Base-by-base conservation (phyloP, 2,888 invertebrate genomes). In the Stramonita haemastoma region DNA sequence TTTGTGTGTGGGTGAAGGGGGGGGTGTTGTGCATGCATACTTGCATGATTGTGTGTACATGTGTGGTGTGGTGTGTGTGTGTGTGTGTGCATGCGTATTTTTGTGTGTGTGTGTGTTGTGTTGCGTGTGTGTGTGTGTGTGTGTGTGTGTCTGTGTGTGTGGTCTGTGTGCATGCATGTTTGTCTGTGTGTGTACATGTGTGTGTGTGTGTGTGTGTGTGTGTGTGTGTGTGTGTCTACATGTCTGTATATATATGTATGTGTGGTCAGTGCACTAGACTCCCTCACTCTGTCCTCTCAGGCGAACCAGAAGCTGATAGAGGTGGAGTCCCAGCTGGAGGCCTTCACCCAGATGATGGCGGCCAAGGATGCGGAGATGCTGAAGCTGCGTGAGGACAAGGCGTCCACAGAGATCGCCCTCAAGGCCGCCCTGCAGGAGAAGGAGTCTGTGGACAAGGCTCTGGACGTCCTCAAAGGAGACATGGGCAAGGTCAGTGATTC, bases 371-470 rank as follows among this genome's bases (percentile, higher is more conserved):
- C 94, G 79, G 95, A 95, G 87, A 93, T 96, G 15, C 91, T 93
- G 86, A 93, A 93, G 89, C 90, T 96, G 60, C 95, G 95, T 90
- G 95, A 96, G 90, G 96, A 96, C 87, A 96, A 96, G 90, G 95
- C 95, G 19, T 93, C 94, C n/a, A 92, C 95, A 60, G 96, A 96
- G 91, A 95, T 96, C 77, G 95, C 95, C 17, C 93, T 96, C 26
- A 93, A 94, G n/a, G 94, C 96, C 46, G 96, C 96, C 17, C 94
- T 95, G 89, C 94, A 95, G 90, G 97, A 97, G 91, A 97, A 96
- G 91, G 92, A 93, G n/a, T 94, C 96, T 89, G 95, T 97, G 87
- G 96, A 97, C 93, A 95, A 94, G 77, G 96, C 96, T 2, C 93
- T 97, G 46, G 94, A 95, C 88, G 94, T 94, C 46, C 94, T 97